A percentile compares a stretch with the other conserved stretches of the same genome.
Conservation (phyloP, 2,888 invertebrate species). For the Lepidocyrtoides sp. region DNA sequence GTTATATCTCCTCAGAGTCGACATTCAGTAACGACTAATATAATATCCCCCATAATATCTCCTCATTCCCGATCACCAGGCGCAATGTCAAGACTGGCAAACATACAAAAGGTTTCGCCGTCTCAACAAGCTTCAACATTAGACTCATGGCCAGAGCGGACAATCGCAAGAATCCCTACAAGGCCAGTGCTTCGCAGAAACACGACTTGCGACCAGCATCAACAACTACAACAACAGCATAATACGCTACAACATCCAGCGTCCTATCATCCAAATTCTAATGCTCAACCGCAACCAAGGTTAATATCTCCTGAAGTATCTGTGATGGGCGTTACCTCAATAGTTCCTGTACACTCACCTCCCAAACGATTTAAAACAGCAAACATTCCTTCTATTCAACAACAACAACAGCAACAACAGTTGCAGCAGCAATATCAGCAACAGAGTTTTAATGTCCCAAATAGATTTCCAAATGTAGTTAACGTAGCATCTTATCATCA, state of each 20-base stretch:
- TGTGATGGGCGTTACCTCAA: not conserved
- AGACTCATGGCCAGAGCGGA: constrained; percentile 58
- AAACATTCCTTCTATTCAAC: not conserved
- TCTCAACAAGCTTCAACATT: constrained; percentile 27
- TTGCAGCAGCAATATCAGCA: constrained; percentile 7
- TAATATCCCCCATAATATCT: constrained; percentile 24
- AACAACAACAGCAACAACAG: not conserved
- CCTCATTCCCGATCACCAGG: not conserved
- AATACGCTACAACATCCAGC: not conserved
- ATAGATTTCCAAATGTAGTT: not conserved
- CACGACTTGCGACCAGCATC: constrained; percentile 13
- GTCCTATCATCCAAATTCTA: not conserved
- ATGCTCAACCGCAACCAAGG: not conserved
- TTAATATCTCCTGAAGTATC: not conserved
- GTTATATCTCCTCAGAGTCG: constrained; percentile 16
- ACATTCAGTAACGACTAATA: not conserved
- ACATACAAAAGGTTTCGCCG: constrained; percentile 39
- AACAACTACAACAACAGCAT: constrained; percentile 5
- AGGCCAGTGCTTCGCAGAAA: constrained; percentile 49
- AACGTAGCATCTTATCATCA: not conserved
- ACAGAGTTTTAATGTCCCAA: not conserved
- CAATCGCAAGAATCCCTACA: constrained; percentile 70
- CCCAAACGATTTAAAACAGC: constrained; percentile 61
- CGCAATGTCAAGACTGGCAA: constrained; percentile 11
- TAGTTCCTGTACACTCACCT: constrained; percentile 40